Evolutionary conservation across 2,888 invertebrate genomes (phyloP).

Genomic region (Incurvaria masculella): DNA sequence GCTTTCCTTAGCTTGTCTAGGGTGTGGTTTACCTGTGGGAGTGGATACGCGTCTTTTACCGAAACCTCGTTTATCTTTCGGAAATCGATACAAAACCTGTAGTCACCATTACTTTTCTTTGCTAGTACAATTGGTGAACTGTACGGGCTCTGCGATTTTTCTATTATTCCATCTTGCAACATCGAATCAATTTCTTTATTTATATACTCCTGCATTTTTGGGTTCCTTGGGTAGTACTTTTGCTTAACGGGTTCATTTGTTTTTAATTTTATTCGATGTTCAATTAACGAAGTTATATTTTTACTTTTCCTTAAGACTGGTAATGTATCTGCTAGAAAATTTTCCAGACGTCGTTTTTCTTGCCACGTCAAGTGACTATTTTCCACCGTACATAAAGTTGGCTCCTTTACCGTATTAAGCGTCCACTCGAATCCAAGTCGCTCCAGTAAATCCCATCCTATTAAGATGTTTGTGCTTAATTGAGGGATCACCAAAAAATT

Average conservation of each 20-base stretch:
- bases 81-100: constrained; percentile 19
- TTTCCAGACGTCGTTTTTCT: neutral
- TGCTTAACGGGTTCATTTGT: constrained; percentile 9
- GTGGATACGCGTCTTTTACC: constrained; percentile 17
- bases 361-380: neutral
- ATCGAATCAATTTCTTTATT: constrained; percentile 13
- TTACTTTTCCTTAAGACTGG: neutral
- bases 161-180: constrained; percentile 13
- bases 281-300: neutral
- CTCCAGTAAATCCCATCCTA: neutral
- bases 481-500: neutral
- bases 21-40: constrained; percentile 19
- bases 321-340: neutral
- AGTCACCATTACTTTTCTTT: constrained; percentile 8
- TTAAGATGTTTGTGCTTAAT: neutral
- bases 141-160: constrained; percentile 12
- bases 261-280: constrained; percentile 4
- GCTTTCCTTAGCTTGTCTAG: constrained; percentile 18
- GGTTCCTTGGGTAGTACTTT: constrained; percentile 10
- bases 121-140: constrained; percentile 13
- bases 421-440: neutral
- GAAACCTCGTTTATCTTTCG: constrained; percentile 16
- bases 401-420: neutral
- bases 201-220: constrained; percentile 7
- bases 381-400: neutral